Evolutionary conservation across 2,888 invertebrate genomes (phyloP).

Genomic region (Chaitophorus viminalis): DNA sequence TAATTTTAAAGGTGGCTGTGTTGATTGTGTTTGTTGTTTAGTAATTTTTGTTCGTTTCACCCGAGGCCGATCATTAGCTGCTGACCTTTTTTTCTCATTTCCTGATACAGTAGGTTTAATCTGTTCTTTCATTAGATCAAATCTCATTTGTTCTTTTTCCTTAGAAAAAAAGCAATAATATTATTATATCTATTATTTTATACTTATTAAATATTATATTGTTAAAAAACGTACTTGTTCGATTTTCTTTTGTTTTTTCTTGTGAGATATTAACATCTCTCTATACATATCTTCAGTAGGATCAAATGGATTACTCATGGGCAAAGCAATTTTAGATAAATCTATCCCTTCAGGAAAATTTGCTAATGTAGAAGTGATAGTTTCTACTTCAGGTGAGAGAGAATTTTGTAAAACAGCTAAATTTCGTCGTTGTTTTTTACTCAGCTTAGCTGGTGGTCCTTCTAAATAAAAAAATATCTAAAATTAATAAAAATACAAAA

Average conservation of each 20-base stretch:
- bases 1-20: neutral
- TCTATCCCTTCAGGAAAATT: constrained; percentile 67
- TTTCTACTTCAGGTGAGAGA: constrained; percentile 66
- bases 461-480: constrained; percentile 66
- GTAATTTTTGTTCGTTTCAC: constrained; percentile 46
- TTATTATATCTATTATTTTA: neutral
- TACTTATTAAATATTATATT: constrained; percentile 11
- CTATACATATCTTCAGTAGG: constrained; percentile 76
- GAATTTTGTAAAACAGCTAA: constrained; percentile 66
- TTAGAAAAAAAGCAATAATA: constrained; percentile 4
- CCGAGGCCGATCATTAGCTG: constrained; percentile 28
- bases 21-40: constrained; percentile 26
- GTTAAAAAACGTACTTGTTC: constrained; percentile 48
- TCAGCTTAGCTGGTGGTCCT: constrained; percentile 73
- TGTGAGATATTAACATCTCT: constrained; percentile 77
- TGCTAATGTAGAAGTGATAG: constrained; percentile 69
- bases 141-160: constrained; percentile 37
- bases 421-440: constrained; percentile 73
- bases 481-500: constrained; percentile 35
- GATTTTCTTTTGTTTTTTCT: constrained; percentile 74
- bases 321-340: constrained; percentile 67
- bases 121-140: neutral
- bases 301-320: constrained; percentile 68
- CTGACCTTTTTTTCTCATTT: constrained; percentile 46
- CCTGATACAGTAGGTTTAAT: constrained; percentile 1